Conservation (phyloP, 2,797 vertebrate genomes). For the Rhinatrema bivittatum region DNA sequence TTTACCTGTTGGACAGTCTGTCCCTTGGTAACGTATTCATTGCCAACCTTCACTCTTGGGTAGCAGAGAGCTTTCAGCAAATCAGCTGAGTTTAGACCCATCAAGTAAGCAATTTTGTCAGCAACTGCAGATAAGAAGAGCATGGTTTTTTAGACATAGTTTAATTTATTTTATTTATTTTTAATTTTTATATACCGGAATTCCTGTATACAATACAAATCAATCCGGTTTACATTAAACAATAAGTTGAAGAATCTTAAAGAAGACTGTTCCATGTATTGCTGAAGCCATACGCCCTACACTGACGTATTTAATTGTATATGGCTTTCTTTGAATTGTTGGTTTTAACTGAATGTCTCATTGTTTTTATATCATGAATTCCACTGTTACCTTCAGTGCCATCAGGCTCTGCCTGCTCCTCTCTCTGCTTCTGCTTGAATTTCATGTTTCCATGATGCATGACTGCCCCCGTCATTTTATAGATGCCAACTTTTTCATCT, state of each 20-base stretch:
- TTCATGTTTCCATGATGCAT: constrained; percentile 75
- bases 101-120: constrained; percentile 69
- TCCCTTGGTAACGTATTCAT: constrained; percentile 76
- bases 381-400: constrained; percentile 67
- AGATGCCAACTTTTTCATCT: constrained; percentile 66
- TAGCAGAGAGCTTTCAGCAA: constrained; percentile 71
- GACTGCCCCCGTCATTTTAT: constrained; percentile 70
- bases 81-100: constrained; percentile 75
- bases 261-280: too few relatives aligned
- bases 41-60: constrained; percentile 78
- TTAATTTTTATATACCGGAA: too few relatives aligned
- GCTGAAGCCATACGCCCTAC: too few relatives aligned
- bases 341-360: too few relatives aligned
- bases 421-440: constrained; percentile 75
- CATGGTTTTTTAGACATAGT: too few relatives aligned
- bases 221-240: too few relatives aligned
- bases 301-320: too few relatives aligned
- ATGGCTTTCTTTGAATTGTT: too few relatives aligned
- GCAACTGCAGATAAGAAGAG: constrained; percentile 63
- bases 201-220: too few relatives aligned
- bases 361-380: too few relatives aligned
- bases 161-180: too few relatives aligned
- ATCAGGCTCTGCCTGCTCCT: constrained; percentile 73
- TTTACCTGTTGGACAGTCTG: constrained; percentile 76
- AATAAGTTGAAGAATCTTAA: too few relatives aligned